A percentile compares a stretch with the other conserved stretches of the same genome.
Evolutionary conservation across 2,888 invertebrate genomes (phyloP).

Genomic region (Chrysina gloriosa): DNA sequence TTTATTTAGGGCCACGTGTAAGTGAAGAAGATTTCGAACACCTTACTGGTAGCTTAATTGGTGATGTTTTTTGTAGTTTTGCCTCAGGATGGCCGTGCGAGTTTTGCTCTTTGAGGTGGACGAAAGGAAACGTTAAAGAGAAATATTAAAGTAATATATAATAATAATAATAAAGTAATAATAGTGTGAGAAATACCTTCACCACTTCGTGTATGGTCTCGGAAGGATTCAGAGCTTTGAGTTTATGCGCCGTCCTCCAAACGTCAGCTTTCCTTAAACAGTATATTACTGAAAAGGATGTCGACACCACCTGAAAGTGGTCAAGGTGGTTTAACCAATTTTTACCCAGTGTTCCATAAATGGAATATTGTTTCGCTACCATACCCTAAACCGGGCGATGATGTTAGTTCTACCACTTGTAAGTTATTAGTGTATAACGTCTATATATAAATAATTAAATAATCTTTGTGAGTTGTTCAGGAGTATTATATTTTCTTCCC

Average conservation of each 20-base stretch:
- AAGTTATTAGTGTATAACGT: too few species aligned
- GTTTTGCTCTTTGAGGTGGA: conserved; percentile 28
- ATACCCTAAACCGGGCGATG: too few species aligned
- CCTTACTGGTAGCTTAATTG: conserved; percentile 21
- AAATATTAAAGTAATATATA: not conserved
- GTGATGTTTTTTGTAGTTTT: conserved; percentile 27
- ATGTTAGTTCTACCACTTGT: too few species aligned
- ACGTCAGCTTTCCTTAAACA: conserved; percentile 47
- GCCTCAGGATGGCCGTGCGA: conserved; percentile 30
- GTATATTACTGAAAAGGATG: conserved; percentile 49
- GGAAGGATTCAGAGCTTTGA: conserved; percentile 39
- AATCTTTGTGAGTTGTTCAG: too few species aligned
- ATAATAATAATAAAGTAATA: too few species aligned
- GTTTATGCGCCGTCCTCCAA: conserved; percentile 44
- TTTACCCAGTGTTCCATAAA: too few species aligned
- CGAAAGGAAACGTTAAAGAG: not conserved
- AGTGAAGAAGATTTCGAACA: too few species aligned
- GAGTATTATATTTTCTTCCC: too few species aligned
- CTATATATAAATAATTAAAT: too few species aligned
- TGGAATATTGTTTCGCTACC: too few species aligned
- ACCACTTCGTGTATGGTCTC: conserved; percentile 40
- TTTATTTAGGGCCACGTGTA: not conserved
- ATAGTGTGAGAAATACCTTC: too few species aligned
- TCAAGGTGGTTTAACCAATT: too few species aligned
- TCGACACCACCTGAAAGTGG: conserved; percentile 47